Percentiles rank a stretch among this genome's conserved stretches.
Conservation (phyloP, 2,888 invertebrate species). For the Leucozona laternaria region DNA sequence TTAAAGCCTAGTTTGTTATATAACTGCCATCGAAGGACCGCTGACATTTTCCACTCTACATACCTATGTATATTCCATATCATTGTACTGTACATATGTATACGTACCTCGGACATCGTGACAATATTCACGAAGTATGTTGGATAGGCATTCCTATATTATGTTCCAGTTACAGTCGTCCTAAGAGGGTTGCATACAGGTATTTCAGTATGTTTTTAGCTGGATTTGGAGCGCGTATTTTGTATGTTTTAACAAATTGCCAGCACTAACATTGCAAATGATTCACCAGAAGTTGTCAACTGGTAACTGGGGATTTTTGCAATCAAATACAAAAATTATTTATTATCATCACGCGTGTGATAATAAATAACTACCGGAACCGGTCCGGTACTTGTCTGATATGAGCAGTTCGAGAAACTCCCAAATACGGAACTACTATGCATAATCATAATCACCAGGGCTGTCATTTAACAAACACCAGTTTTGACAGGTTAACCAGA, state of each 20-base stretch:
- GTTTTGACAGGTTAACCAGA: too few species aligned
- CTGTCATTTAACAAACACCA: background rate
- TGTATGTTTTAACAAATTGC: slow-evolving; percentile 43
- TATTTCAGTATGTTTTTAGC: background rate
- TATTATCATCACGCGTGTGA: background rate
- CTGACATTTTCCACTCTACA: background rate
- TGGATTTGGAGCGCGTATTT: slow-evolving; percentile 36
- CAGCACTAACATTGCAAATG: slow-evolving; percentile 57
- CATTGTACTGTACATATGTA: background rate
- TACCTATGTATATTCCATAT: background rate
- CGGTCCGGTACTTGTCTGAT: background rate
- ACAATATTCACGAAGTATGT: background rate
- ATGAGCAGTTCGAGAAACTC: background rate
- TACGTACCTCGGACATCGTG: slow-evolving; percentile 7
- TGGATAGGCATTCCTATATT: too few species aligned
- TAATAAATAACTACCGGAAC: background rate
- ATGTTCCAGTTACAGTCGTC: background rate
- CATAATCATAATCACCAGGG: background rate
- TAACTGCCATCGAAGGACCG: slow-evolving; percentile 24
- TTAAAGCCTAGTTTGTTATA: slow-evolving; percentile 59
- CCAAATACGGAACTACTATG: background rate
- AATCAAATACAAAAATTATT: slow-evolving; percentile 39
- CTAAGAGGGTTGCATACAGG: background rate
- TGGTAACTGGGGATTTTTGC: slow-evolving; percentile 19
- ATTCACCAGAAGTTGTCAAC: slow-evolving; percentile 44